Evolutionary conservation across 2,888 invertebrate genomes (phyloP).

Genomic region (Junonia oenone): DNA sequence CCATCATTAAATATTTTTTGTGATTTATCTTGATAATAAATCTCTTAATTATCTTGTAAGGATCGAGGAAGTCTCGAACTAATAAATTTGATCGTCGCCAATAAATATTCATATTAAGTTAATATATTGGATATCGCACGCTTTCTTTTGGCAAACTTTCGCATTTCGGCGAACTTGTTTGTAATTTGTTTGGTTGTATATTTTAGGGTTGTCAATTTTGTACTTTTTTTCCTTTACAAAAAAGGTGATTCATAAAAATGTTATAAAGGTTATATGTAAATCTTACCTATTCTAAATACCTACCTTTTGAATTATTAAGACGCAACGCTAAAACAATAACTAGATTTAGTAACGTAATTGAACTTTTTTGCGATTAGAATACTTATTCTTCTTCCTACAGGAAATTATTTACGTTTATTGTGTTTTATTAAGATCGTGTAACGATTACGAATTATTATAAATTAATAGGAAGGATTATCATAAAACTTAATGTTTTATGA

Average conservation of each 20-base stretch:
- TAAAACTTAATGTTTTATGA: neutral
- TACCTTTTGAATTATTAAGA: no score
- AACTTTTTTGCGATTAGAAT: no score
- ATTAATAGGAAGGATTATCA: neutral
- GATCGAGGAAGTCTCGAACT: constrained; percentile 25
- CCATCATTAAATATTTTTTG: neutral
- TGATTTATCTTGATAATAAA: constrained; percentile 11
- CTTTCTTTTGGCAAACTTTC: constrained; percentile 48
- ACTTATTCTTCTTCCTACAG: no score
- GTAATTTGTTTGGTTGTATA: constrained; percentile 53
- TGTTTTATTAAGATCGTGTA: no score
- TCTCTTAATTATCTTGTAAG: constrained; percentile 17
- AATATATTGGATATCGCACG: constrained; percentile 50
- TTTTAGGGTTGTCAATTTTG: constrained; percentile 40
- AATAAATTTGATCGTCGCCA: constrained; percentile 50
- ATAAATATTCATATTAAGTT: constrained; percentile 58
- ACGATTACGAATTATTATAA: no score
- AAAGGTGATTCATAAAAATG: no score
- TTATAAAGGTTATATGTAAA: no score
- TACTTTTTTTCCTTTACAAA: no score
- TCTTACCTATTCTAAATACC: no score
- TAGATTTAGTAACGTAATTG: no score
- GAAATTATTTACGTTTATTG: no score
- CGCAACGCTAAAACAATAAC: no score
- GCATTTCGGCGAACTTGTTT: constrained; percentile 60